Conservation (phyloP, 2,888 invertebrate species). For the Microplitis manilae region DNA sequence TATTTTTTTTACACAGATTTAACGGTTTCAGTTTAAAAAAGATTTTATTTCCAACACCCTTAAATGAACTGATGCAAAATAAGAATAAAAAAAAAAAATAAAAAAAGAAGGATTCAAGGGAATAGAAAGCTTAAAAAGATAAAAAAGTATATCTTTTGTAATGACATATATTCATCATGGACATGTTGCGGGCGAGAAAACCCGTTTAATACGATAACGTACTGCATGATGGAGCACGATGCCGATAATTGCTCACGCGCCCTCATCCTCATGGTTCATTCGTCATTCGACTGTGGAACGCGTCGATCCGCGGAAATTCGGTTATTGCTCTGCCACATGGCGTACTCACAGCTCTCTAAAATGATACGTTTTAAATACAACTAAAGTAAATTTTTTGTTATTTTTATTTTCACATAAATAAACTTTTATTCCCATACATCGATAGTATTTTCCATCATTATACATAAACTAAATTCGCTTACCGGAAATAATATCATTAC, state of each 20-base stretch:
- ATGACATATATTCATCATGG: not conserved
- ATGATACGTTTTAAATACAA: conserved; percentile 16
- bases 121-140: not conserved
- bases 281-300: conserved; percentile 46
- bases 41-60: not conserved
- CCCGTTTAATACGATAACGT: conserved; percentile 34
- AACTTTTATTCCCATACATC: not conserved
- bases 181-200: conserved; percentile 36
- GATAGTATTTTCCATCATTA: not conserved
- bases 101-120: not conserved
- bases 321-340: conserved; percentile 60
- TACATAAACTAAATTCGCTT: not conserved
- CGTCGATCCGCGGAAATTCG: conserved; percentile 58
- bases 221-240: conserved; percentile 35
- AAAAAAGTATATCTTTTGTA: conserved; percentile 5
- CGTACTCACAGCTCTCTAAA: conserved; percentile 56
- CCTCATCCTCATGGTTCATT: conserved; percentile 48
- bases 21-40: not conserved
- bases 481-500: not conserved
- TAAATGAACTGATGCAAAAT: not conserved
- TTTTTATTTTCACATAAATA: conserved; percentile 6
- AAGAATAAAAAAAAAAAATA: not conserved
- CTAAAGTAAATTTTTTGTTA: conserved; percentile 27
- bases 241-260: conserved; percentile 62
- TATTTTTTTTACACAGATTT: not conserved